A percentile compares a stretch with the other conserved stretches of the same genome.
These are phyloP conservation scores for Nephrocerus scutellatus DNA, from an alignment of 2,888 invertebrate species.

Conservation along the genomic window DNA sequence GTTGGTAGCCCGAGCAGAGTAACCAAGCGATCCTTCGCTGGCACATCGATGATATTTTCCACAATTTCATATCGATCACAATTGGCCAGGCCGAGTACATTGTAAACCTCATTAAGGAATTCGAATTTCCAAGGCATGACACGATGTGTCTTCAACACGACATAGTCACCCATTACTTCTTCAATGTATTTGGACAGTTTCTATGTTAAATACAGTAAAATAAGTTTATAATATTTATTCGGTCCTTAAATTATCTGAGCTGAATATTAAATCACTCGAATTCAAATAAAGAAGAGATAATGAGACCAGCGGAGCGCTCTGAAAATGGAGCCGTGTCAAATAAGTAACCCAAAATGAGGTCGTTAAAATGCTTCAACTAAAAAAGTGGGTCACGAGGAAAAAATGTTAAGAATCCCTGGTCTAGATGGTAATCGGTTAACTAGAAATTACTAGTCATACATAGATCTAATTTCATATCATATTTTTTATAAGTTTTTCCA, in stretches of 20 bases:
- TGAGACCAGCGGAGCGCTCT: background rate
- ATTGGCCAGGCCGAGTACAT: constrained; percentile 39
- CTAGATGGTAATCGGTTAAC: too few species aligned
- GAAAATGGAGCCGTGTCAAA: too few species aligned
- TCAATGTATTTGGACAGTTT: constrained; percentile 35
- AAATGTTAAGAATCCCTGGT: too few species aligned
- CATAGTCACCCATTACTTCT: constrained; percentile 39
- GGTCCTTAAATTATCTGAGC: background rate
- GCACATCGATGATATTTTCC: constrained; percentile 15
- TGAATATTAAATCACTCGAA: background rate
- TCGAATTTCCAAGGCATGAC: constrained; percentile 46
- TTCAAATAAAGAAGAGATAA: background rate
- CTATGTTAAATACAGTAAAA: constrained; percentile 21
- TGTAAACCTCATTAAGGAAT: constrained; percentile 43
- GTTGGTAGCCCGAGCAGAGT: constrained; percentile 25
- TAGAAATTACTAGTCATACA: too few species aligned
- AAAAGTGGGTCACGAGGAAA: too few species aligned
- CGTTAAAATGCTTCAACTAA: too few species aligned
- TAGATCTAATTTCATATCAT: too few species aligned
- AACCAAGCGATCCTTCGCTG: constrained; percentile 18
- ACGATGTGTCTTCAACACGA: constrained; percentile 38
- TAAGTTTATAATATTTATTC: background rate
- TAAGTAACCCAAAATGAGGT: too few species aligned
- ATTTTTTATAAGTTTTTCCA: too few species aligned
- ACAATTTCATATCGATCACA: constrained; percentile 32